Evolutionary conservation across 2,888 invertebrate genomes (phyloP).

Genomic region (Tetragonisca angustula): DNA sequence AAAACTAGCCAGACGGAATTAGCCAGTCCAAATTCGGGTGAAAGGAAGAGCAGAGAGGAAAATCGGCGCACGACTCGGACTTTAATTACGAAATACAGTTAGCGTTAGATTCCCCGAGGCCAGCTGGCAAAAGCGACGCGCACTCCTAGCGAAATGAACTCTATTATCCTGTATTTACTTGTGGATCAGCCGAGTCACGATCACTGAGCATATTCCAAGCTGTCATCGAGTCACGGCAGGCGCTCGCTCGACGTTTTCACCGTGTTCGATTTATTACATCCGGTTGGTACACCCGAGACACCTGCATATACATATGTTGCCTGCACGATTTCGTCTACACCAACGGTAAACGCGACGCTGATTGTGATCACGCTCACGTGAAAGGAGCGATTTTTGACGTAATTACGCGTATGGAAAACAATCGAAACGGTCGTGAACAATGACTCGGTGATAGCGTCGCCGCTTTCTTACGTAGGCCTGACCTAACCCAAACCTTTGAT

Average conservation of each 20-base stretch:
- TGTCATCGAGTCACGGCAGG: conserved; percentile 75
- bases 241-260: conserved; percentile 70
- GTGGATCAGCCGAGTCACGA: conserved; percentile 61
- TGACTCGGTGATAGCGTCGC: background rate
- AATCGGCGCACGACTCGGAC: conserved; percentile 16
- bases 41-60: background rate
- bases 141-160: conserved; percentile 50
- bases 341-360: conserved; percentile 45
- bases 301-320: conserved; percentile 67
- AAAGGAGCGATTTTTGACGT: conserved; percentile 41
- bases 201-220: conserved; percentile 60
- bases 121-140: conserved; percentile 27
- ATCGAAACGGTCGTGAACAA: conserved; percentile 19
- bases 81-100: conserved; percentile 44
- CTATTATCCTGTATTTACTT: conserved; percentile 54
- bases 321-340: conserved; percentile 51
- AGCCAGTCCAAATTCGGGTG: background rate
- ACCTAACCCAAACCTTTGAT: background rate
- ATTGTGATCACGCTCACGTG: conserved; percentile 50
- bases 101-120: conserved; percentile 23
- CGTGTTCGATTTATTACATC: conserved; percentile 77
- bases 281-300: conserved; percentile 71
- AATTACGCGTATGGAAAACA: conserved; percentile 25
- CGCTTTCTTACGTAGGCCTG: background rate
- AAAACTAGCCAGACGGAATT: too few relatives aligned